Evolutionary conservation across 2,888 invertebrate genomes (phyloP), one percentile per base, ranked within the genome.

Genomic region (Venusia cambrica): DNA sequence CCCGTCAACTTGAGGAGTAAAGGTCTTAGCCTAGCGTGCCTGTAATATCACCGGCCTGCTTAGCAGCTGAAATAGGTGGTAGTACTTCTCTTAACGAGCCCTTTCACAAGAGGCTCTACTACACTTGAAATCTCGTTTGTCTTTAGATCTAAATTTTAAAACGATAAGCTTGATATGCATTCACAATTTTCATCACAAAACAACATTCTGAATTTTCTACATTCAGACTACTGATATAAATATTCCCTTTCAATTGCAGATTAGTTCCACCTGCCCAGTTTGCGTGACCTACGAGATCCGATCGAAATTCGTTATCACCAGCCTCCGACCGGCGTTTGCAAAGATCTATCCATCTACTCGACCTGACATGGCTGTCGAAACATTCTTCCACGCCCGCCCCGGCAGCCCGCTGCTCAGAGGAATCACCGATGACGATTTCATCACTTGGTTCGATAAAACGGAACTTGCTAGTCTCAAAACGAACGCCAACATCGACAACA

Each of bases 361-460:
- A 42, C 89, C 90, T 38, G 91, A 92, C 51, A 65, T 91, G 24
- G 90, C 90, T 0, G 90, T 91, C 0, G 91, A 91, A 62, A 89
- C 88, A 2, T 90, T 91, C 62, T 91, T 91, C 80, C 91, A 91
- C 35, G 89, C 90, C 0, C 75, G 81, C 50, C 75, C 83, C 22
- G 89, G 89, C n/a, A 91, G 91, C 45, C 88, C 88, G 5, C 69
- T 91, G 14, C 73, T 91, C 0, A 79, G 87, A 52, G 90, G 89
- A 3, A 90, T 91, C 13, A 90, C 90, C 5, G 90, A 90, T 32
- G 91, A 91, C 50, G 91, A 91, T 54, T 83, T 91, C 8, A 90
- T 91, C 13, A 91, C 91, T 1, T 91, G 91, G 91, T 91, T 91
- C 51, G 91, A 91, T 18, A 88, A 88, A 70, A 89, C 89, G 37